Conservation (phyloP, 2,113 vertebrate species). For the Ptilonorhynchus violaceus region DNA sequence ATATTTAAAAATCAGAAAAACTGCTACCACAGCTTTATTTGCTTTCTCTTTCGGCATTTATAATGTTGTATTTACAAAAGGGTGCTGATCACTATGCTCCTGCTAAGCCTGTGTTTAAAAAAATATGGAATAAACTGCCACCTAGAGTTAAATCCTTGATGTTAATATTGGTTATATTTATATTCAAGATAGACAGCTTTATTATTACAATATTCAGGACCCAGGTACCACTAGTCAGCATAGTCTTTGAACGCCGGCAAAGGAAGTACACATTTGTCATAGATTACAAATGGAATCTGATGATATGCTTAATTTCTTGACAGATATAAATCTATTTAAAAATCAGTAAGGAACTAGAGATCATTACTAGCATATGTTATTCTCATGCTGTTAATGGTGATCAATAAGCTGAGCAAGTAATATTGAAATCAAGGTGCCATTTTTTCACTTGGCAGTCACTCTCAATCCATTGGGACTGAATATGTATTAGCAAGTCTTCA, state of each 20-base stretch:
- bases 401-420: not conserved
- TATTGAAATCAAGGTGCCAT: not conserved
- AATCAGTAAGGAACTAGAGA: not conserved
- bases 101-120: conserved; percentile 4
- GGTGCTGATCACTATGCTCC: not conserved
- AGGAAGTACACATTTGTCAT: not conserved
- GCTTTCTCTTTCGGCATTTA: not conserved
- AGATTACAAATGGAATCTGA: not conserved
- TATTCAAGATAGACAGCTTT: not conserved
- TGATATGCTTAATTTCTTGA: not conserved
- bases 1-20: not conserved
- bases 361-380: not conserved
- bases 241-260: not conserved
- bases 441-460: not conserved
- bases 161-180: not conserved
- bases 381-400: not conserved
- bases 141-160: conserved; percentile 72
- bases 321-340: not conserved
- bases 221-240: not conserved
- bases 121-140: conserved; percentile 77
- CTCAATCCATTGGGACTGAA: not conserved
- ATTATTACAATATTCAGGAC: not conserved
- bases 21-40: not conserved
- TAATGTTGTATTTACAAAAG: not conserved
- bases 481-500: not conserved